Base-by-base conservation (phyloP, 2,797 vertebrate genomes). In the Helostoma temminkii region DNA sequence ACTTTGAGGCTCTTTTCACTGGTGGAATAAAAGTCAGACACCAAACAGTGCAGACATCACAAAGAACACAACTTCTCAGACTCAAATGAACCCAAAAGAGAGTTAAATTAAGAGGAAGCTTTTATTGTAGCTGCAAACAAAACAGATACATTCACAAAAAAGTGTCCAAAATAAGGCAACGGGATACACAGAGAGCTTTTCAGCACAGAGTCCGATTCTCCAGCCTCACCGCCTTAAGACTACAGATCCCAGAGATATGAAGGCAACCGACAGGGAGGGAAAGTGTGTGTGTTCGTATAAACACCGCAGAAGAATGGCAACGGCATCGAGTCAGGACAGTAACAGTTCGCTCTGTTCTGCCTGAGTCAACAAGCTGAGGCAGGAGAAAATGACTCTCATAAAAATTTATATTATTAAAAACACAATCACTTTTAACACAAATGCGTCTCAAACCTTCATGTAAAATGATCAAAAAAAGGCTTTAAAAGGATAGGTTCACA, bases 61-160 rank as follows among this genome's bases (percentile, higher is more conserved):
- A 56, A 45, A 54, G 19, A 22, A 32, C 3, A 54, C 5, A 2
- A 46, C 47, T 0, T 11, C 24, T 53, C 48, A 58, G 21, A 64
- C 18, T n/a, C 43, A 43, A 53, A 87, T 12, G 0, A 58, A 55
- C 65, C 30, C 18, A 53, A 47, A 36, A 54, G 2, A 70, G 54
- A 75, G 41, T 65, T 66, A 30, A 70, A 78, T 50, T 42, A 62
- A 74, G 16, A 81, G 55, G 43, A 84, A 71, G 49, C 36, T 86
- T 92, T 92, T 91, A 91, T 91, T 92, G 52, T 49, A 67, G 45
- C 60, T 0, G 12, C 52, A 71, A 82, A 84, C 76, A 85, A n/a
- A 43, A 67, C 48, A 71, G 52, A 82, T 36, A 82, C 56, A 78
- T 68, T 84, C 69, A 86, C 74, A 74, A 77, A 18, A 74, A 74